phyloP scores from a whole-genome alignment of 2,113 vertebrate species.

The Eulemur macaco region DNA sequence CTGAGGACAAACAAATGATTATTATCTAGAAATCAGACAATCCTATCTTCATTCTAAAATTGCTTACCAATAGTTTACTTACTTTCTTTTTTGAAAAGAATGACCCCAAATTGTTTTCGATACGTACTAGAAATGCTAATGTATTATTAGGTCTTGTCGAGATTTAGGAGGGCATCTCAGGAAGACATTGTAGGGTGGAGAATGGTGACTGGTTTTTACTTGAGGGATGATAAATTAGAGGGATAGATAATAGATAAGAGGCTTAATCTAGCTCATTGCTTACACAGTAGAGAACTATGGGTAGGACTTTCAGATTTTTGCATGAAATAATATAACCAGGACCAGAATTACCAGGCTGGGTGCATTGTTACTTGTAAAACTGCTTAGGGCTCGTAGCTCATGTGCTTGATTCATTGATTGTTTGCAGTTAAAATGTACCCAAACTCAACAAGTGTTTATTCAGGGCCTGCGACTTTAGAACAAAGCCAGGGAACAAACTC shows the following conservation, averaged over 20 bases:
- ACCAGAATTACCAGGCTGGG: not conserved
- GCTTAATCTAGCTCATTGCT: not conserved
- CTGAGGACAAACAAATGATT: not conserved
- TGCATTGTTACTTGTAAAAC: conserved; percentile 13
- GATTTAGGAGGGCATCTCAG: not conserved
- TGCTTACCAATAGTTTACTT: not conserved
- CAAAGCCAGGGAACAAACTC: not conserved
- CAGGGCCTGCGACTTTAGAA: not conserved
- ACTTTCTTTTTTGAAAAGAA: not conserved
- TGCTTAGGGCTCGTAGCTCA: not conserved
- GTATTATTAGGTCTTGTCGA: not conserved
- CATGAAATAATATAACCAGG: not conserved
- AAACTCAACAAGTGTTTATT: not conserved
- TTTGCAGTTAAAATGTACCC: conserved; percentile 24
- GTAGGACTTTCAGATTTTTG: not conserved
- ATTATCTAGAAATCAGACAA: conserved; percentile 7
- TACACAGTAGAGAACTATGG: not conserved
- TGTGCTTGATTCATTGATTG: not conserved
- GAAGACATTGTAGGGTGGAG: not conserved
- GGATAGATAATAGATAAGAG: not conserved
- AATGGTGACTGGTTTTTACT: not conserved
- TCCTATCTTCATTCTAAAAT: conserved; percentile 1
- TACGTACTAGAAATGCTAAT: not conserved
- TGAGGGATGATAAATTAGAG: not conserved
- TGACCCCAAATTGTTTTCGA: not conserved